Base-by-base conservation (phyloP, 2,797 vertebrate species). In the Lagocephalus sceleratus region DNA sequence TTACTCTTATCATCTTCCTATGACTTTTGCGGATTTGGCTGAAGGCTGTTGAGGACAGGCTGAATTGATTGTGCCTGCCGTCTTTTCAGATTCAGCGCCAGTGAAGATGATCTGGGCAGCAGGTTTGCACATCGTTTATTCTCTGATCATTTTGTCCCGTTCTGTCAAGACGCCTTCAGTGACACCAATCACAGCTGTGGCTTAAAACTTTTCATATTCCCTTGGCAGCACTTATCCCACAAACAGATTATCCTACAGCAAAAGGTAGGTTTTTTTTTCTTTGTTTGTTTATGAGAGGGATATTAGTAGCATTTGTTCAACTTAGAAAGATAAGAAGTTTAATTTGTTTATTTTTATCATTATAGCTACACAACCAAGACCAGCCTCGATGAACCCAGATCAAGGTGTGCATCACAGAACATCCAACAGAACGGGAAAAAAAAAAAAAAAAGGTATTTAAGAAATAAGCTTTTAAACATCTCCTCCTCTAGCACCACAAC, bases 1-100 rank as follows among this genome's bases (percentile, higher is more conserved):
- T 7, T 6, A 15, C 40, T 20, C 11, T 11, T 66, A 9, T 0
- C 19, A 5, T 43, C 1, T 40, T 50, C 47, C 45, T 6, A 15
- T 51, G 19, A 29, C 17, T 20, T 10, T 7, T 14, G 49, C 43
- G 1, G 15, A 66, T 25, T 0, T 3, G 6, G 19, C 4, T 32
- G 5, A 3, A 12, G 7, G 6, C 20, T 38, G 32, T 12, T 46
- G 19, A 16, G 2, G 65, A 5, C 47, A 46, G 16, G 51, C 67
- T 46, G 44, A 23, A 16, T 17, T 40, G 16, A 40, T 6, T 17
- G 12, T 44, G 8, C 19, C 19, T 78, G 71, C 14, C 66, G 6
- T 65, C 15, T 17, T 64, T 73, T 41, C 57, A 92, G 90, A 70
- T 90, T 89, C 44, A 32, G 68, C 47, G 44, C 41, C 20, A 73